Percentiles rank a stretch among this genome's conserved stretches.
Conservation (phyloP, 2,797 vertebrate species). For the Sciaenops ocellatus region DNA sequence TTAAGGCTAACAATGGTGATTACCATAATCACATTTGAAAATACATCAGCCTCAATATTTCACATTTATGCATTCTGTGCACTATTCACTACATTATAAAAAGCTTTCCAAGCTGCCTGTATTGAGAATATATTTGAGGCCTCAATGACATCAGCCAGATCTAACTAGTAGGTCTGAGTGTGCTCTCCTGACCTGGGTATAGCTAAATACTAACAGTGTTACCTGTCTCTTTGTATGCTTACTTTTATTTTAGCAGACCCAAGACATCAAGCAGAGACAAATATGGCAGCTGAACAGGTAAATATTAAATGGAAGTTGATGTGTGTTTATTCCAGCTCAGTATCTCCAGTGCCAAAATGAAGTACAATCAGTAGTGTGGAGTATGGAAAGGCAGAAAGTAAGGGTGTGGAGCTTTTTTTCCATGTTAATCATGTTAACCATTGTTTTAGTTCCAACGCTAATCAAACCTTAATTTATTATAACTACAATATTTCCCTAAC, state of each 20-base stretch:
- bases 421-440: background rate
- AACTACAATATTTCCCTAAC: background rate
- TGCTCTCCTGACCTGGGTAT: background rate
- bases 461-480: background rate
- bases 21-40: slow-evolving; percentile 46
- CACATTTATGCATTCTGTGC: slow-evolving; percentile 5
- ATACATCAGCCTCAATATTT: slow-evolving; percentile 33
- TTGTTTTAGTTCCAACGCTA: background rate
- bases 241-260: background rate
- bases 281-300: background rate
- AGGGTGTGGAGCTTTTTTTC: background rate
- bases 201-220: background rate
- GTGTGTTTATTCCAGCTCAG: background rate
- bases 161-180: background rate
- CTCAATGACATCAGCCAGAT: background rate
- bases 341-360: no score
- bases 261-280: background rate
- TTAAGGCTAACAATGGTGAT: slow-evolving; percentile 48
- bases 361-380: background rate
- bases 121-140: background rate
- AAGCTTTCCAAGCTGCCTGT: background rate
- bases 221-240: background rate
- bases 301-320: background rate
- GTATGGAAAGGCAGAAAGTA: background rate
- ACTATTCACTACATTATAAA: background rate